These are phyloP conservation scores for Calephelis perditalis DNA, from an alignment of 2,888 invertebrate genomes.

Conservation along the genomic window DNA sequence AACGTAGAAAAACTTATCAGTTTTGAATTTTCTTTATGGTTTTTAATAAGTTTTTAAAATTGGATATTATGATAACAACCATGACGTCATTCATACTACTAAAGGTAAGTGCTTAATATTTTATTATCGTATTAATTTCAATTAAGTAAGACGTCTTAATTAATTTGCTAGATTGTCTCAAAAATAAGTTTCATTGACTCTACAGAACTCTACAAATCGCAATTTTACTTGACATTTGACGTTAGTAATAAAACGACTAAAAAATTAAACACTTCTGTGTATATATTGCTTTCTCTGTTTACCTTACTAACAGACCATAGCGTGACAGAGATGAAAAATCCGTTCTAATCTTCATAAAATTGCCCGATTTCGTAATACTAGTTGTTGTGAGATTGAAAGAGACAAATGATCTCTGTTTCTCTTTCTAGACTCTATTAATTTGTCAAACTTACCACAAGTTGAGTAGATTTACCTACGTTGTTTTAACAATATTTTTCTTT, in stretches of 20 bases:
- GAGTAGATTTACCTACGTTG: no score
- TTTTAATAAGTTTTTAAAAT: constrained; percentile 59
- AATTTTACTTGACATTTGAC: constrained; percentile 47
- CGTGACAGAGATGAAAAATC: constrained; percentile 29
- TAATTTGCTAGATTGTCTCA: neutral
- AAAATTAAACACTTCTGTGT: constrained; percentile 21
- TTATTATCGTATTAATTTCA: neutral
- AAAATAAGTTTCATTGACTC: constrained; percentile 12
- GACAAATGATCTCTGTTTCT: constrained; percentile 39
- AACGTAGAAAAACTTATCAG: constrained; percentile 43
- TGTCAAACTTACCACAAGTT: neutral
- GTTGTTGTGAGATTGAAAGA: constrained; percentile 52
- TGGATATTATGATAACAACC: constrained; percentile 76
- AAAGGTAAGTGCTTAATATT: constrained; percentile 54
- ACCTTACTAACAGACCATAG: constrained; percentile 14
- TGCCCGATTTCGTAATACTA: constrained; percentile 32
- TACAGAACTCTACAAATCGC: constrained; percentile 13
- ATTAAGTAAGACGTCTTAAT: neutral
- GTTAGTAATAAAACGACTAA: constrained; percentile 40
- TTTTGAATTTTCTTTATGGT: constrained; percentile 41
- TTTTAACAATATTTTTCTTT: no score
- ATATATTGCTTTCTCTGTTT: constrained; percentile 42
- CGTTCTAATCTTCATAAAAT: constrained; percentile 29
- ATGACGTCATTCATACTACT: constrained; percentile 77
- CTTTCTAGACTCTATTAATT: neutral